Base-by-base conservation (phyloP, 2,888 invertebrate genomes). In the Beris chalybata region DNA sequence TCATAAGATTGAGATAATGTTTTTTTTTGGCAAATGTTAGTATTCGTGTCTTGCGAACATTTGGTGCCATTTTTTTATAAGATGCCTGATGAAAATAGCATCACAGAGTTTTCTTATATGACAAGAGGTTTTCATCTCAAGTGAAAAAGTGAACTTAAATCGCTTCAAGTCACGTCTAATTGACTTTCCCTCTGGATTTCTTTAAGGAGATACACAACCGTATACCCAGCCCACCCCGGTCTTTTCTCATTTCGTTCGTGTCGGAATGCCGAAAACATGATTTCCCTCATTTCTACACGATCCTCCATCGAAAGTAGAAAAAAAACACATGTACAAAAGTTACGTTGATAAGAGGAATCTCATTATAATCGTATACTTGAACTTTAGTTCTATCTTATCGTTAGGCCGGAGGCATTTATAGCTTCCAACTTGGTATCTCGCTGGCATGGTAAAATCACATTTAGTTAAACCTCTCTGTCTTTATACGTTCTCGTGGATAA, bases 331-430 rank as follows among this genome's bases (percentile, higher is more conserved):
- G 58, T 43, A 57, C 67, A 67, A 64, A 59, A 59, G 58, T 64
- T 32, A 64, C 64, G 54, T 52, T 64, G 64, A 67, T 67, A 68
- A 61, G 67, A 64, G n/a, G 64, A 68, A 56, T 68, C 67, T 68
- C 61, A 68, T 68, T 68, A 65, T 61, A 55, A 68, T 61, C 67
- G 44, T 64, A 22, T 22, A 44, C 58, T 58, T 58, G 45, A 67
- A 67, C 58, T 67, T 67, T 67, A 57, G 64, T 64, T 67, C 58
- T 54, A 54, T 30, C 58, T 67, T 67, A 63, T 64, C 67, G 54
- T 67, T 31, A 52, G 53, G 32, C 43, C 48, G 38, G 48, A 52
- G 55, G 64, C 32, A 64, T 67, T 67, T 64, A 67, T 64, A 57
- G 54, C 67, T 57, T 64, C 53, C 63, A 63, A 63, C 53, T 59